Percentiles rank a stretch among this genome's conserved stretches.
These are phyloP conservation scores for Eledone cirrhosa DNA, from an alignment of 2,888 invertebrate species.

Conservation along the genomic window DNA sequence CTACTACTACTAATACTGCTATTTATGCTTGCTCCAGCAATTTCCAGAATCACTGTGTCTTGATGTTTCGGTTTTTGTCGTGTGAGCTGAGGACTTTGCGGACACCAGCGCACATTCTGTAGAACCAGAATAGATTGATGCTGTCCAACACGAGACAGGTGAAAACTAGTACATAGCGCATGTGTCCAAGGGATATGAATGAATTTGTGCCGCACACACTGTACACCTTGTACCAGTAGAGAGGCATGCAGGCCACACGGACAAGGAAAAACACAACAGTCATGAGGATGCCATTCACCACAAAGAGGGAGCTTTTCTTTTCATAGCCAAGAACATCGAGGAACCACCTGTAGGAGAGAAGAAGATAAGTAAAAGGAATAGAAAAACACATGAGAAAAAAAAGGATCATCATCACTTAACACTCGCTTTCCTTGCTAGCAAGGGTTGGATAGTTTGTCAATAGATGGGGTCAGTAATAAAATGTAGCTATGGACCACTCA, in stretches of 20 bases:
- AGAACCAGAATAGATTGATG: conserved; percentile 64
- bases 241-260: conserved; percentile 61
- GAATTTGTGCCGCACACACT: conserved; percentile 55
- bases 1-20: too few relatives aligned
- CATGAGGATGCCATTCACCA: conserved; percentile 64
- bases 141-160: conserved; percentile 61
- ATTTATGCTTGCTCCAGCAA: background rate
- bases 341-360: conserved; percentile 57
- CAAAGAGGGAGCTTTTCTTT: conserved; percentile 50
- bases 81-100: conserved; percentile 47
- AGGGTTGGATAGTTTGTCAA: too few relatives aligned
- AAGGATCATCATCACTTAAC: too few relatives aligned
- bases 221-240: conserved; percentile 63
- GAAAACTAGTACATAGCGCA: conserved; percentile 60
- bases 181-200: conserved; percentile 55
- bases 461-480: too few relatives aligned
- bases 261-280: conserved; percentile 61
- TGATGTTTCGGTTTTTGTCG: conserved; percentile 31
- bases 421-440: too few relatives aligned
- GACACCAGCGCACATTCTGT: conserved; percentile 58
- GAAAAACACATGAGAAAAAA: background rate
- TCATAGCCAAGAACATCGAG: conserved; percentile 55
- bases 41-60: conserved; percentile 21
- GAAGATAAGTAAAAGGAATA: conserved; percentile 32
- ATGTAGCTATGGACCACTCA: too few relatives aligned